Percentiles rank a stretch among this genome's conserved stretches.
Conservation (phyloP, 2,797 vertebrate genomes). For the Ispidina picta region DNA sequence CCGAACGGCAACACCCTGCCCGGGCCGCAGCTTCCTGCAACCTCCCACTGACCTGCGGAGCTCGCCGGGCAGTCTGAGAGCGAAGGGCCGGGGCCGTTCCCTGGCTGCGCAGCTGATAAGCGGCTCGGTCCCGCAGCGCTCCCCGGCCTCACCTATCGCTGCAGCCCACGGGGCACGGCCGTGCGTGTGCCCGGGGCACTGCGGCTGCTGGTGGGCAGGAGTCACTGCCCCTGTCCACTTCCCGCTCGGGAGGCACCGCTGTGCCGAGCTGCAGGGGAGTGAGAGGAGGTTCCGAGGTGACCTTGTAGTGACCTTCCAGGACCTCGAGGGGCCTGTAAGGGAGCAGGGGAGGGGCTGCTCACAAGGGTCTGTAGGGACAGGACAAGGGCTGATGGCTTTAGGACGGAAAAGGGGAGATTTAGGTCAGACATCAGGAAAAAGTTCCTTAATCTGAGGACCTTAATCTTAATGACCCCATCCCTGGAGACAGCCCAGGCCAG, state of each 20-base stretch:
- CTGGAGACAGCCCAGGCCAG: too few species aligned
- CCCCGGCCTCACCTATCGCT: background rate
- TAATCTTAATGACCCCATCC: too few species aligned
- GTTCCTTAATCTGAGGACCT: too few species aligned
- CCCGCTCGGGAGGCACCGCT: background rate
- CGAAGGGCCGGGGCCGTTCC: background rate
- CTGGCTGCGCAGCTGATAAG: background rate
- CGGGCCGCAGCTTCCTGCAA: constrained; percentile 43
- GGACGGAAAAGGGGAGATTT: too few species aligned
- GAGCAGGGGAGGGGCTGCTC: too few species aligned
- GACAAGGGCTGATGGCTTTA: too few species aligned
- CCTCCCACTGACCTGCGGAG: constrained; percentile 10
- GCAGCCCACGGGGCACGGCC: background rate
- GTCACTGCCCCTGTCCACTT: background rate
- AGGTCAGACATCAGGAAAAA: too few species aligned
- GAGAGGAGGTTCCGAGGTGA: too few species aligned
- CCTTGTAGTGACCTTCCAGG: too few species aligned
- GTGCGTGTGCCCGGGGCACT: background rate
- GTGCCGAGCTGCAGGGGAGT: background rate
- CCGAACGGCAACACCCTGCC: background rate
- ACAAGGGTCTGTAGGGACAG: too few species aligned
- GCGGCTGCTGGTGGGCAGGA: background rate
- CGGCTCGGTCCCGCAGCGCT: background rate
- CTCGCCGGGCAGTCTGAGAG: background rate
- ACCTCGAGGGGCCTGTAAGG: too few species aligned